Base-by-base conservation (phyloP, 2,797 vertebrate species). In the Sebastes umbrosus region DNA sequence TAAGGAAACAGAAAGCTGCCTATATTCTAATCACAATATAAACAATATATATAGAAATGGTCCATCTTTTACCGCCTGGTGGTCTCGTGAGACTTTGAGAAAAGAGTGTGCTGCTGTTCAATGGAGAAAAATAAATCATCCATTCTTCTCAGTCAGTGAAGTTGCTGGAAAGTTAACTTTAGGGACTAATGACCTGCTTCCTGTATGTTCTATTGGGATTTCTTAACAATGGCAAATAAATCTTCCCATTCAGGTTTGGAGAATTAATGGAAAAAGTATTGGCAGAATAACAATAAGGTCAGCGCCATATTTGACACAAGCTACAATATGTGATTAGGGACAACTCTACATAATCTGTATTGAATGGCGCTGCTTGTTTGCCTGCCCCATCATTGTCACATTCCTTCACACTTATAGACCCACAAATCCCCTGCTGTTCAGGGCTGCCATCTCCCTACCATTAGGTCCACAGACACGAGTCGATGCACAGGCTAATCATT, bases 271-370 rank as follows among this genome's bases (percentile, higher is more conserved):
- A 32, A 68, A n/a, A 43, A 84, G 18, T 70, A 50, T 62, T 46
- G 69, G 24, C 82, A 71, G 73, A 73, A 76, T 39, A 80, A 84
- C 87, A 86, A 82, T 76, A 29, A 73, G 31, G 68, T 87, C 50
- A 77, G 24, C 0, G n/a, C 69, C 65, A 57, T 55, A 16, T 85
- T 84, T 63, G 63, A 84, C 87, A 72, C 62, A 8, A 64, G 46
- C 75, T 69, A 73, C 69, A 87, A 43, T 79, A 55, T 52, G 80
- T 39, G 77, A 87, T 90, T 65, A 86, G 55, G 36, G 46, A 62
- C 76, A 34, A n/a, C 22, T 77, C 29, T 2, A 39, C 58, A 55
- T 91, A 75, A 86, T 81, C 74, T 79, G 58, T 72, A 75, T 67
- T 81, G 86, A 88, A 88, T 73, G 73, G 25, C 14, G 7, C 39